Conservation (phyloP, 1,140 invertebrate species). For the Hypsibius dujardini region DNA sequence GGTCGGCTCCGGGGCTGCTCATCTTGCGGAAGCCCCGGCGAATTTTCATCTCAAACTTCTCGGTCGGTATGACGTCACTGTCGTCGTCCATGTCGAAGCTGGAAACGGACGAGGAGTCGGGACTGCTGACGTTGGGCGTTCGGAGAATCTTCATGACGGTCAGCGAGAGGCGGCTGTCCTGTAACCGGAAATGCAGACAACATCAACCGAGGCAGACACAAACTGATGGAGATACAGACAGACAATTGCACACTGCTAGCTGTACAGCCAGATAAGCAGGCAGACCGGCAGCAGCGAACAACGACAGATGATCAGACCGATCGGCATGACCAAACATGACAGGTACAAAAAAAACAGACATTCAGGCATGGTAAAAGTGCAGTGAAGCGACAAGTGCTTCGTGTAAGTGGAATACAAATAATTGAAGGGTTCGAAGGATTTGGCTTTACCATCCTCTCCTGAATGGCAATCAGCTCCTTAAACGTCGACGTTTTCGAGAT, state of each 20-base stretch:
- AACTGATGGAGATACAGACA: too few species aligned
- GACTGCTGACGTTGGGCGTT: neutral
- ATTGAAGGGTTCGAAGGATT: too few species aligned
- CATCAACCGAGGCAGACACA: too few species aligned
- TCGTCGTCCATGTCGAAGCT: constrained; percentile 13
- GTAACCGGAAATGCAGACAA: neutral
- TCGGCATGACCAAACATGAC: too few species aligned
- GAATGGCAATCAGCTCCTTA: neutral
- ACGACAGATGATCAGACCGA: too few species aligned
- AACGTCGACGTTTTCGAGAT: neutral
- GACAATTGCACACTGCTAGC: too few species aligned
- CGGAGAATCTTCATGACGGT: constrained; percentile 1
- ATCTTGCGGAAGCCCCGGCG: neutral
- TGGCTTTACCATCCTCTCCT: neutral
- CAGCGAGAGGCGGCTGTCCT: constrained; percentile 11
- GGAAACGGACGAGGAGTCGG: neutral
- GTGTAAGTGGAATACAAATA: too few species aligned
- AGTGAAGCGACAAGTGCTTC: too few species aligned
- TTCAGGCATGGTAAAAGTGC: neutral
- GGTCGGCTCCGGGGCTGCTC: neutral
- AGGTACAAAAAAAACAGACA: neutral
- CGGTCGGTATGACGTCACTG: neutral
- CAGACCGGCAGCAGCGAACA: too few species aligned
- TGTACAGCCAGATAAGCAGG: too few species aligned
- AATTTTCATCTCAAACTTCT: constrained; percentile 9